phyloP scores from a whole-genome alignment of 1,140 invertebrate species.

The Ceratina calcarata region DNA sequence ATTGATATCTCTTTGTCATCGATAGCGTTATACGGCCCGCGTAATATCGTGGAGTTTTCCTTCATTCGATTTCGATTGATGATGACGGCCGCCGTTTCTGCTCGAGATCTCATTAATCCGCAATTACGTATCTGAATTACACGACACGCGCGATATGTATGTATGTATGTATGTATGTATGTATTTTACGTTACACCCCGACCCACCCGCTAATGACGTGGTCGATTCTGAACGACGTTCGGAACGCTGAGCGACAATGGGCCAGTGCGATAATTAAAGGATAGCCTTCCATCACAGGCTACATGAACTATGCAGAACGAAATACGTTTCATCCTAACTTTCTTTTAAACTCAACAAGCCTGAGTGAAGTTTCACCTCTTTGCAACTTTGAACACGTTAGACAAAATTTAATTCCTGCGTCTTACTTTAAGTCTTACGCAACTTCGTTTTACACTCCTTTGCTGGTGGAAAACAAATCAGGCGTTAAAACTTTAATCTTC shows the following conservation, averaged over 20 bases:
- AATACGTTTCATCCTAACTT: too few species aligned
- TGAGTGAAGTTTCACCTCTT: neutral
- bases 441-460: neutral
- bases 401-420: neutral
- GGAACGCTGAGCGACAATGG: too few species aligned
- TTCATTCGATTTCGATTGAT: slow-evolving; percentile 1
- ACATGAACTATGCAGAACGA: too few species aligned
- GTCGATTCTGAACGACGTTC: too few species aligned
- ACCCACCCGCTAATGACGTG: too few species aligned
- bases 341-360: too few species aligned
- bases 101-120: neutral
- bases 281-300: too few species aligned
- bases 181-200: neutral
- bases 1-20: slow-evolving; percentile 60
- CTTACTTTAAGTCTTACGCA: neutral
- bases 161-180: neutral
- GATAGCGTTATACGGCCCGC: slow-evolving; percentile 34
- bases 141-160: too few species aligned
- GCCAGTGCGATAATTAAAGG: too few species aligned
- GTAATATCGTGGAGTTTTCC: neutral
- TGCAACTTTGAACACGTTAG: neutral
- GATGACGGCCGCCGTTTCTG: neutral
- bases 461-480: neutral
- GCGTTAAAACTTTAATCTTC: slow-evolving; percentile 5
- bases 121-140: neutral